Evolutionary conservation across 2,888 invertebrate species (phyloP).

Genomic region (Scaptomyza flava): DNA sequence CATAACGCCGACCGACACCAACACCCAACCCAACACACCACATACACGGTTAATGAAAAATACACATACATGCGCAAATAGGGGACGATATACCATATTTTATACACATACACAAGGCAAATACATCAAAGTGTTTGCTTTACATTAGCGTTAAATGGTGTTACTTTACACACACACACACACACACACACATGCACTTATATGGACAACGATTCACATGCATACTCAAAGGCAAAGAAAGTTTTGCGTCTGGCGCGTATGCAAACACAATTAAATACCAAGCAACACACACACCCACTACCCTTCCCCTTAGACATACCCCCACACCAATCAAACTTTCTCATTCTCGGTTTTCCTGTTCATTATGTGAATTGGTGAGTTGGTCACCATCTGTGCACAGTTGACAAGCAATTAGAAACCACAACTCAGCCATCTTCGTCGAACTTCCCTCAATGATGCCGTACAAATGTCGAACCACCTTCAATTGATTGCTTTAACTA

Average conservation of each 20-base stretch:
- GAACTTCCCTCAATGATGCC: neutral
- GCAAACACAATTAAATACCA: slow-evolving; percentile 45
- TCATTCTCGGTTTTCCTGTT: slow-evolving; percentile 30
- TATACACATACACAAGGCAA: slow-evolving; percentile 47
- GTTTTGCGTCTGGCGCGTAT: slow-evolving; percentile 34
- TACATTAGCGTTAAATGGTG: slow-evolving; percentile 81
- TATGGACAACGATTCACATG: neutral
- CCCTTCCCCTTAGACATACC: neutral
- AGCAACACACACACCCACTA: neutral
- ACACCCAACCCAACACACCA: slow-evolving; percentile 42
- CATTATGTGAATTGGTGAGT: slow-evolving; percentile 37
- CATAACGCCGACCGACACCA: slow-evolving; percentile 67
- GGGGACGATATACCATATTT: slow-evolving; percentile 8
- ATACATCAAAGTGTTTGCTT: slow-evolving; percentile 79
- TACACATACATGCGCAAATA: slow-evolving; percentile 71
- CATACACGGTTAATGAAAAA: slow-evolving; percentile 69
- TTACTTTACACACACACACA: slow-evolving; percentile 59
- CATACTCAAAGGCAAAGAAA: slow-evolving; percentile 36
- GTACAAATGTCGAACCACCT: neutral
- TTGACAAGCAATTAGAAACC: slow-evolving; percentile 69
- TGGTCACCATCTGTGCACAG: slow-evolving; percentile 22
- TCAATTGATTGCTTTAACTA: slow-evolving; percentile 8
- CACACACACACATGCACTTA: slow-evolving; percentile 19
- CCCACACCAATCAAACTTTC: neutral
- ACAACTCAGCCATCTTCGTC: slow-evolving; percentile 24